Percentiles rank a stretch among this genome's conserved stretches.
These are phyloP conservation scores for Pitta sordida DNA, from an alignment of 2,113 vertebrate species.

Conservation along the genomic window DNA sequence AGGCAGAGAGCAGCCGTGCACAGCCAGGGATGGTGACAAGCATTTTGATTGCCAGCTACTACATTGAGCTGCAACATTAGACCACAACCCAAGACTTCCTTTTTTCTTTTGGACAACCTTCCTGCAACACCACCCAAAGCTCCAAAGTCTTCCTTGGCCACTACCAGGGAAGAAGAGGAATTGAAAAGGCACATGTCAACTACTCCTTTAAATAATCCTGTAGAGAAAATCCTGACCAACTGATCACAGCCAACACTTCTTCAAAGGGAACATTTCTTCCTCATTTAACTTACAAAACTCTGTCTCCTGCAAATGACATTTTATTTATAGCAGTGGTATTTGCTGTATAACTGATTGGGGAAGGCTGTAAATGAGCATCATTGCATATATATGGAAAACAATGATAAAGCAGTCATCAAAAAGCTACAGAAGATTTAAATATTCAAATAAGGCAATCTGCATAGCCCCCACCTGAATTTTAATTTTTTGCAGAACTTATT, in stretches of 20 bases:
- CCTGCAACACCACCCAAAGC: neutral
- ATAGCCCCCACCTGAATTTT: conserved; percentile 57
- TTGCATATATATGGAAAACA: conserved; percentile 52
- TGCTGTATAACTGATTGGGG: conserved; percentile 63
- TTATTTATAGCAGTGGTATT: conserved; percentile 68
- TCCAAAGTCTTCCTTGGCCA: neutral
- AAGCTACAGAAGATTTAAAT: conserved; percentile 62
- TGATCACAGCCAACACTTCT: neutral
- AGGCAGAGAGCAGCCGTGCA: no score
- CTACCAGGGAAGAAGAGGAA: neutral
- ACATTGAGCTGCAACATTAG: neutral
- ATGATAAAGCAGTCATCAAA: conserved; percentile 69
- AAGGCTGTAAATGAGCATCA: conserved; percentile 61
- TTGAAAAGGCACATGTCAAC: neutral
- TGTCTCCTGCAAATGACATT: conserved; percentile 55
- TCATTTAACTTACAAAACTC: conserved; percentile 63
- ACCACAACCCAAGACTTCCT: neutral
- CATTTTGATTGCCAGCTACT: neutral
- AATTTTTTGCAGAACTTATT: conserved; percentile 55
- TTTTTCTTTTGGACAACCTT: neutral
- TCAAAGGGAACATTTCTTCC: conserved; percentile 34
- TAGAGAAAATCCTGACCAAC: conserved; percentile 13
- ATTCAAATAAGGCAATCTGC: conserved; percentile 61
- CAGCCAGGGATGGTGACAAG: neutral
- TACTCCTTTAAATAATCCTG: neutral